Base-by-base conservation (phyloP, 2,888 invertebrate species). In the Dorcus parallelipipedus region DNA sequence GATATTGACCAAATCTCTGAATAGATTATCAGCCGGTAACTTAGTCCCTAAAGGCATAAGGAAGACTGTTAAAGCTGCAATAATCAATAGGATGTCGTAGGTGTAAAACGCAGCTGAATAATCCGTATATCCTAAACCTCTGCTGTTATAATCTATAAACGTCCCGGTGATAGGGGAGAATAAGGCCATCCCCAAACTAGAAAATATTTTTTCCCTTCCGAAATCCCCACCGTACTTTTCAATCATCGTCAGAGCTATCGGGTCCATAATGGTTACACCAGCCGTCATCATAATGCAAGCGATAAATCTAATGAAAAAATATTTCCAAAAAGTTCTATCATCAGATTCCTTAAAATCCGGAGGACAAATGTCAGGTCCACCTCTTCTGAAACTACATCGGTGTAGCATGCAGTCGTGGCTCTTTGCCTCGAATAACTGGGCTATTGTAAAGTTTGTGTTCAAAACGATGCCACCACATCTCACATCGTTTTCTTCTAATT, bases 81-180 rank as follows among this genome's bases (percentile, higher is more conserved):
- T 82, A 9, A 87, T 77, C 63, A 91, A 81, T 41, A 93, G 79
- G 49, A 86, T 83, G 71, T 91, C 91, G 70, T 91, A 91, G 0
- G 88, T 85, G 74, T 91, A 92, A 76, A 93, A 92, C n/a, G 92
- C 91, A n/a, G 91, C 88, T 53, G 91, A 90, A 78, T 92, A 93
- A 76, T 93, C 91, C 1, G 90, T 90, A 75, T 90, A 89, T 65
- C 89, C 91, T 56, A 82, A 80, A 78, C 81, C 80, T 79, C 82
- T 80, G 72, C 86, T 86, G 65, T 82, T 83, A 79, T 83, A 85
- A 81, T 91, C 91, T 74, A 91, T 90, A 70, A 91, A 81, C 69
- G 88, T 83, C 66, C 91, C 91, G 1, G 90, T 89, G 63, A 91
- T 85, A 60, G 91, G 91, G 17, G 90, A 89, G 75, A 91, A 90